Percentiles rank a stretch among this genome's conserved stretches.
These are phyloP conservation scores for Caenorhabditis doughertyi DNA, from an alignment of 2,888 invertebrate genomes.

Conservation along the genomic window DNA sequence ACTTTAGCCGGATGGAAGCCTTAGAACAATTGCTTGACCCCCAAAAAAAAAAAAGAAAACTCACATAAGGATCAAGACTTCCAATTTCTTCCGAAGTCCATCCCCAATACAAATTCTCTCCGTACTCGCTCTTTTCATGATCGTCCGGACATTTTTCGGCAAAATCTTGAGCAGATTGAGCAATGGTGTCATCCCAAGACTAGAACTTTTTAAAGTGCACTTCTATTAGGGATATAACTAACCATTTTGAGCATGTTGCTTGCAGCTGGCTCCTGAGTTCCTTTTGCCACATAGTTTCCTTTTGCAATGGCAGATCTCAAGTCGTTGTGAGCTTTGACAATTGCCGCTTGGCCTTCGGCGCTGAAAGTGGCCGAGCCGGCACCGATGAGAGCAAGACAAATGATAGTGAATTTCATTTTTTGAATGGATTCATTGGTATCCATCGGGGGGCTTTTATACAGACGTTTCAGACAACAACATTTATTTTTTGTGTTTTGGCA, in stretches of 20 bases:
- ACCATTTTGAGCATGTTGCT: constrained; percentile 20
- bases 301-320: constrained; percentile 45
- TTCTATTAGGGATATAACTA: no score
- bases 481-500: no score
- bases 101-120: constrained; percentile 38
- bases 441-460: no score
- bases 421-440: neutral
- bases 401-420: constrained; percentile 32
- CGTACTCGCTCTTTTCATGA: neutral
- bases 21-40: no score
- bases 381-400: constrained; percentile 29
- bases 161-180: constrained; percentile 5
- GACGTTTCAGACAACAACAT: no score
- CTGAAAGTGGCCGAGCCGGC: constrained; percentile 33
- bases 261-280: constrained; percentile 24
- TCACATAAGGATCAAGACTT: neutral
- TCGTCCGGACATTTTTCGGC: constrained; percentile 16
- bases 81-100: constrained; percentile 11
- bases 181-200: constrained; percentile 29
- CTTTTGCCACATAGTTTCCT: constrained; percentile 34
- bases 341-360: constrained; percentile 32
- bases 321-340: constrained; percentile 52
- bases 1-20: no score
- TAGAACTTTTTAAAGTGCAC: neutral
- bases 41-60: neutral